Evolutionary conservation across 2,113 vertebrate species (phyloP).

Genomic region (Panthera leo): DNA sequence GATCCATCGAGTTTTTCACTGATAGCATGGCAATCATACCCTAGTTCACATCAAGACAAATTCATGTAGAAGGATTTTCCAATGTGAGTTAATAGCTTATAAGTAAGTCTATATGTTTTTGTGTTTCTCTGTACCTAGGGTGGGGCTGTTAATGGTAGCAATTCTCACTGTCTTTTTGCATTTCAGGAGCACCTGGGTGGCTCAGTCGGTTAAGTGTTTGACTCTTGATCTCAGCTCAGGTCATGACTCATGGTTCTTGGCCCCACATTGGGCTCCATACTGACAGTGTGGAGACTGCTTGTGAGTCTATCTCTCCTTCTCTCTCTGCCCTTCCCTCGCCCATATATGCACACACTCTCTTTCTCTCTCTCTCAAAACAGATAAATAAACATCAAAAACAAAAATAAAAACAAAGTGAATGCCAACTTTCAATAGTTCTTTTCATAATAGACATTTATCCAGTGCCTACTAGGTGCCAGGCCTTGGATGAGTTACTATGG

Average conservation of each 20-base stretch:
- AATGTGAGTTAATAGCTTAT: background rate
- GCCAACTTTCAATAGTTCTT: background rate
- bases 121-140: background rate
- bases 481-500: background rate
- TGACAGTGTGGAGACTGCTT: no score
- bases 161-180: background rate
- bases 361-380: no score
- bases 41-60: background rate
- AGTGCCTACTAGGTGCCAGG: background rate
- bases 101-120: background rate
- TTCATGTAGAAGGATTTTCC: background rate
- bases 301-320: no score
- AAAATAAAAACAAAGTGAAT: no score
- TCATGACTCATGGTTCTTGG: no score
- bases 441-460: background rate
- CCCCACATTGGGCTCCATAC: no score
- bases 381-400: no score
- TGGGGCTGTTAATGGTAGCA: background rate
- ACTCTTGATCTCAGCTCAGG: no score
- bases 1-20: background rate
- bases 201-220: no score
- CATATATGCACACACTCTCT: no score
- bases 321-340: no score
- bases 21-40: background rate
- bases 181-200: no score